These are phyloP conservation scores for Mustela nigripes DNA, from an alignment of 2,113 vertebrate species.

Conservation along the genomic window DNA sequence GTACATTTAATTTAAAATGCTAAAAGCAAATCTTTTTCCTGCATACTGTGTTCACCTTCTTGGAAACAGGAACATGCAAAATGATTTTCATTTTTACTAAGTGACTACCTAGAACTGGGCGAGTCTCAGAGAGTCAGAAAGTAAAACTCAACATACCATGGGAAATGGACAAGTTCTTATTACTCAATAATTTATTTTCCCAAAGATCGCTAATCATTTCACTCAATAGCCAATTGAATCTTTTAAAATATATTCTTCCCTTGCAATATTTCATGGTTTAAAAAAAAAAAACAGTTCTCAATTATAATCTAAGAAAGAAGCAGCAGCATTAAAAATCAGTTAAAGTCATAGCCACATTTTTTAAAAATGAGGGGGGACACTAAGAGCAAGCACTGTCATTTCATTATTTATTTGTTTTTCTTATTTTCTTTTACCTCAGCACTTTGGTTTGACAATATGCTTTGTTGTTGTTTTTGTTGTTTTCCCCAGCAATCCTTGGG, in stretches of 20 bases:
- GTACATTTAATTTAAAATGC: constrained; percentile 75
- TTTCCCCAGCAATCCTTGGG: not conserved
- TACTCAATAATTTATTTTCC: constrained; percentile 54
- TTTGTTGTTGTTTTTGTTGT: not conserved
- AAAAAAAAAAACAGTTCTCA: constrained; percentile 37
- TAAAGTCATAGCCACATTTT: not conserved
- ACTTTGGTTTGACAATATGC: not conserved
- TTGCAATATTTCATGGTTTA: not conserved
- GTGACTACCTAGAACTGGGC: constrained; percentile 19
- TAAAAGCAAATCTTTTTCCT: constrained; percentile 67
- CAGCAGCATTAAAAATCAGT: not conserved
- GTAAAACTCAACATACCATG: not conserved
- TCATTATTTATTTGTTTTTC: not conserved
- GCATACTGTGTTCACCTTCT: constrained; percentile 35
- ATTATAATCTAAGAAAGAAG: not conserved
- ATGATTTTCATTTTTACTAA: constrained; percentile 64
- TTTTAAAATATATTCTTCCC: constrained; percentile 24
- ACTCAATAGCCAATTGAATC: constrained; percentile 40
- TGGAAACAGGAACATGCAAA: not conserved
- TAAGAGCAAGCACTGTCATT: not conserved
- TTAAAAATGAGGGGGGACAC: not conserved
- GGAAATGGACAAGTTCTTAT: constrained; percentile 45
- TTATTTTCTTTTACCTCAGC: not conserved
- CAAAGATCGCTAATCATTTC: constrained; percentile 66
- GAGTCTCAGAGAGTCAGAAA: constrained; percentile 44